Percentiles rank a stretch among this genome's conserved stretches.
Conservation (phyloP, 2,888 invertebrate species). For the Leistus spinibarbis region DNA sequence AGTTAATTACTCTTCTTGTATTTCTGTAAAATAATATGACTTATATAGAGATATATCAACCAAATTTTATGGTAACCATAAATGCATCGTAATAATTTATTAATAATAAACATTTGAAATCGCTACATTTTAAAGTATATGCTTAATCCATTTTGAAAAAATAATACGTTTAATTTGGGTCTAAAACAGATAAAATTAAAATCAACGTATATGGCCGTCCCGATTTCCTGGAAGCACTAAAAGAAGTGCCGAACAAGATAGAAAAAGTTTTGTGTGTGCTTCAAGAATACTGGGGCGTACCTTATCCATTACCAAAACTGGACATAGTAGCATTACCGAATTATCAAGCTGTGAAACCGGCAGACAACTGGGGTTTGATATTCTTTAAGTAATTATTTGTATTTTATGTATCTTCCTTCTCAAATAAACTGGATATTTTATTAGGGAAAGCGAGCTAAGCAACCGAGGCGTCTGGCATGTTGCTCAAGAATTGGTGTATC, state of each 20-base stretch:
- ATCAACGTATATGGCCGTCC: slow-evolving; percentile 69
- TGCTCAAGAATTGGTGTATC: slow-evolving; percentile 76
- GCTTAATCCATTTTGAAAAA: background rate
- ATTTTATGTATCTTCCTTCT: background rate
- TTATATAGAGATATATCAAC: no score
- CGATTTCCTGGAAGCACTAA: slow-evolving; percentile 65
- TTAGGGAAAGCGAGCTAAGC: slow-evolving; percentile 75
- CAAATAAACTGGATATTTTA: slow-evolving; percentile 14
- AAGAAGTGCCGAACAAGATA: slow-evolving; percentile 66
- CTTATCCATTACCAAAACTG: slow-evolving; percentile 69
- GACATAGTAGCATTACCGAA: slow-evolving; percentile 77
- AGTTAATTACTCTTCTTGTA: no score
- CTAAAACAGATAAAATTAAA: slow-evolving; percentile 52
- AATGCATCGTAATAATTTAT: no score
- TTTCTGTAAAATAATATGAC: no score
- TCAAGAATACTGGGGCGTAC: slow-evolving; percentile 67
- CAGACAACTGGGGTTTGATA: slow-evolving; percentile 81
- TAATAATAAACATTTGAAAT: no score
- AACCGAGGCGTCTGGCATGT: slow-evolving; percentile 69
- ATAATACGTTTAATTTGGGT: background rate
- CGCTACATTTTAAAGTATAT: no score
- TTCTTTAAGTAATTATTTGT: slow-evolving; percentile 70
- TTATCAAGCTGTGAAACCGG: slow-evolving; percentile 72
- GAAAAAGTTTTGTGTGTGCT: slow-evolving; percentile 64
- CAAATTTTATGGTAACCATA: no score